Conservation (phyloP, 2,888 invertebrate species). For the Noctuana brunneofusca region DNA sequence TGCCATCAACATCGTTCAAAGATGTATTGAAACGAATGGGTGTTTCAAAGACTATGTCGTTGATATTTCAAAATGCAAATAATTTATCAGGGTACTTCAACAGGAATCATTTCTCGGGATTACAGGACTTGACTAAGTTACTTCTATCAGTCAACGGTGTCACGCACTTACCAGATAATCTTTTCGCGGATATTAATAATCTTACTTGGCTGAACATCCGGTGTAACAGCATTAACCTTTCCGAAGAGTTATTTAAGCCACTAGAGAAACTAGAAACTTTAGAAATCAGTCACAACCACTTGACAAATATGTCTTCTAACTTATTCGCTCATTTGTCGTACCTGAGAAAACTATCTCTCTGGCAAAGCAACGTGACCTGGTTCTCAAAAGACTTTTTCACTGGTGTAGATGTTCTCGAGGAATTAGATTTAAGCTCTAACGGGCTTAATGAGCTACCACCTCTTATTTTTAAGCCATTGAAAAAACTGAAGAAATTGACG, state of each 20-base stretch:
- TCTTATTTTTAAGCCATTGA: constrained; percentile 84
- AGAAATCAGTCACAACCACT: constrained; percentile 86
- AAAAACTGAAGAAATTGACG: constrained; percentile 84
- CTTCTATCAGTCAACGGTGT: constrained; percentile 84
- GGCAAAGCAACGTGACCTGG: constrained; percentile 86
- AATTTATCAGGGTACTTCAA: constrained; percentile 82
- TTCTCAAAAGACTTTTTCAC: constrained; percentile 85
- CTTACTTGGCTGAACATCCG: constrained; percentile 85
- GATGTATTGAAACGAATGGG: constrained; percentile 74
- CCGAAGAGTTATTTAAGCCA: constrained; percentile 80
- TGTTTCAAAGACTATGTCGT: constrained; percentile 74
- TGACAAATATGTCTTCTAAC: constrained; percentile 83
- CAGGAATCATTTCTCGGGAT: constrained; percentile 82
- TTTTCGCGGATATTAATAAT: constrained; percentile 83
- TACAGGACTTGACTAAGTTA: constrained; percentile 80
- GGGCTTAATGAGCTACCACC: constrained; percentile 83
- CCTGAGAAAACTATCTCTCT: constrained; percentile 85
- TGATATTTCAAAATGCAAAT: constrained; percentile 80
- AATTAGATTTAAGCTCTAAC: constrained; percentile 87
- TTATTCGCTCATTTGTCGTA: constrained; percentile 84
- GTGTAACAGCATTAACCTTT: constrained; percentile 83
- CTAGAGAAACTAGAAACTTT: constrained; percentile 82
- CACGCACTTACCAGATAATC: constrained; percentile 82
- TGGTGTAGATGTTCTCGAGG: constrained; percentile 83
- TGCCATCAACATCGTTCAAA: constrained; percentile 77